Conservation (phyloP, 2,113 vertebrate genomes). For the Hypanus sabinus region DNA sequence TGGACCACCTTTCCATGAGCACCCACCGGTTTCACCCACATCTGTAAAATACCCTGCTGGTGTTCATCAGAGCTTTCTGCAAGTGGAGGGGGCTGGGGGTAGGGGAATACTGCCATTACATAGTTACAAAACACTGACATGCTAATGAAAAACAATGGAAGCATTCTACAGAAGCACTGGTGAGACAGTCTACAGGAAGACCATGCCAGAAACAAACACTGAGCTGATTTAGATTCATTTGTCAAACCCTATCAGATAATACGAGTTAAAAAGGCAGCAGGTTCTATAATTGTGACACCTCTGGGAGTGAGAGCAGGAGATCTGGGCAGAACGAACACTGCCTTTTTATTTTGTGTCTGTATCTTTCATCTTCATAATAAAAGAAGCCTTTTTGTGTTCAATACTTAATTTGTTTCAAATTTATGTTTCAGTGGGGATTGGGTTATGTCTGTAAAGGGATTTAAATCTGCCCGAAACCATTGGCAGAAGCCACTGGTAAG, state of each 20-base stretch:
- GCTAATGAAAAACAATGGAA: neutral
- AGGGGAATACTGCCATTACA: no score
- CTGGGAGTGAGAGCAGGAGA: neutral
- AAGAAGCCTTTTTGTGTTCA: neutral
- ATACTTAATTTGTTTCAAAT: neutral
- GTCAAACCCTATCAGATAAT: neutral
- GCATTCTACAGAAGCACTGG: neutral
- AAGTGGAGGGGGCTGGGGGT: neutral
- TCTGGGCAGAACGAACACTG: neutral
- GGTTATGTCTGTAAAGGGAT: neutral
- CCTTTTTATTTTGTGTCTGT: neutral
- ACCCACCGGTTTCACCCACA: no score
- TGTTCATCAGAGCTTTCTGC: neutral
- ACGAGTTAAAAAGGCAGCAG: neutral
- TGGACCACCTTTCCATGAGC: no score
- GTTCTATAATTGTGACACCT: neutral
- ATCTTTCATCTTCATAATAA: neutral
- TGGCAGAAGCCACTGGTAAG: neutral
- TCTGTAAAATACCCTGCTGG: no score
- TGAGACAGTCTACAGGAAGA: neutral
- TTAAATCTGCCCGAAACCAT: neutral
- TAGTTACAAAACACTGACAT: neutral
- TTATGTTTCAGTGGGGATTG: neutral
- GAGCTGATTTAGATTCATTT: neutral
- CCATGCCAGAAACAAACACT: neutral